Evolutionary conservation across 2,888 invertebrate species (phyloP).

Genomic region (Augochlorella aurata): DNA sequence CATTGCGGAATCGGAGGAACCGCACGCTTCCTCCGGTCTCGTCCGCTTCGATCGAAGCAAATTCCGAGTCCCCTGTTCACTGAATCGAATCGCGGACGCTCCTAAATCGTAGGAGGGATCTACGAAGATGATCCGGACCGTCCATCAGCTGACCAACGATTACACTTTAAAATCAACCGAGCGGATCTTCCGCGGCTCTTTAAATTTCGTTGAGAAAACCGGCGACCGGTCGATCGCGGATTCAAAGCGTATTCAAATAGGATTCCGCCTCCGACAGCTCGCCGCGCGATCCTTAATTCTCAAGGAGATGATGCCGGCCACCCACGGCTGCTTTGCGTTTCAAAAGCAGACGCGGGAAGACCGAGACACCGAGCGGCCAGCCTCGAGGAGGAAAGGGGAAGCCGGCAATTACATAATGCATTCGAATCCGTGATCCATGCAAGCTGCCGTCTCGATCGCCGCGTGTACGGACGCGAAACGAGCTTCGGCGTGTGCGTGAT

Average conservation of each 20-base stretch:
- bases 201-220: constrained; percentile 37
- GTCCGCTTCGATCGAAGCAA: no score
- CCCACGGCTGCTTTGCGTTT: constrained; percentile 65
- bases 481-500: constrained; percentile 23
- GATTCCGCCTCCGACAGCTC: constrained; percentile 62
- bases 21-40: no score
- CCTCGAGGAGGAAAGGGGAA: constrained; percentile 33
- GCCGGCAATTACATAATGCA: constrained; percentile 69
- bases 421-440: constrained; percentile 55
- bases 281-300: constrained; percentile 48
- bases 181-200: constrained; percentile 23
- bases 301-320: constrained; percentile 54
- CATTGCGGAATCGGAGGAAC: constrained; percentile 4
- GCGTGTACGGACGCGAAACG: constrained; percentile 23
- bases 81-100: no score
- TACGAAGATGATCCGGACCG: not conserved
- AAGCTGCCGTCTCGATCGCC: constrained; percentile 23
- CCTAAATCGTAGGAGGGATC: not conserved
- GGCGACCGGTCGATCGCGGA: constrained; percentile 58
- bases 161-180: constrained; percentile 23
- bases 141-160: constrained; percentile 7
- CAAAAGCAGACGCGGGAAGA: constrained; percentile 38
- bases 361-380: not conserved
- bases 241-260: constrained; percentile 72
- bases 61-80: no score